Conservation (phyloP, 2,888 invertebrate species). For the Perizoma flavofasciatum region DNA sequence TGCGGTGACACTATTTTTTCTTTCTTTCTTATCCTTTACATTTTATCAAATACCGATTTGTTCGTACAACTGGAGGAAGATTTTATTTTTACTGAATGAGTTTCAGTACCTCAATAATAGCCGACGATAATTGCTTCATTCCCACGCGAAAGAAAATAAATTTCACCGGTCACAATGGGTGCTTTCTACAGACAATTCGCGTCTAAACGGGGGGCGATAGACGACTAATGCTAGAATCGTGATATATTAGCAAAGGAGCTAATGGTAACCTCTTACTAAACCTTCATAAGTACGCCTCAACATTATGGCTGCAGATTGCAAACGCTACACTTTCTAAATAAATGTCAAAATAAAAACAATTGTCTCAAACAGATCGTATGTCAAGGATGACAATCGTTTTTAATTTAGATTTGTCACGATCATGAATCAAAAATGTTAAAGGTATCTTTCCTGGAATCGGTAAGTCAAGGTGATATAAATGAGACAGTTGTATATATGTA, state of each 20-base stretch:
- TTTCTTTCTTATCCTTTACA: constrained; percentile 3
- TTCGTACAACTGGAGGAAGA: too few relatives aligned
- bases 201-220: constrained; percentile 68
- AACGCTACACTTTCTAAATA: constrained; percentile 56
- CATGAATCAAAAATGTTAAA: constrained; percentile 61
- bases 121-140: constrained; percentile 70
- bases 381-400: constrained; percentile 71
- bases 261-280: constrained; percentile 61
- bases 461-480: constrained; percentile 54
- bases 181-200: constrained; percentile 70
- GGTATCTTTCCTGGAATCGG: constrained; percentile 47
- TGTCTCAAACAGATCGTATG: constrained; percentile 70
- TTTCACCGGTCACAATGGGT: constrained; percentile 71
- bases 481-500: constrained; percentile 20
- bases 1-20: neutral
- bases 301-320: constrained; percentile 32
- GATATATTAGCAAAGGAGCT: constrained; percentile 68
- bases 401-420: constrained; percentile 75
- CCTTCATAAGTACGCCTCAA: constrained; percentile 47
- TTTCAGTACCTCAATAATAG: constrained; percentile 61
- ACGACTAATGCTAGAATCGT: constrained; percentile 69
- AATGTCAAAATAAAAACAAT: constrained; percentile 55
- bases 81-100: neutral
- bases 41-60: too few relatives aligned
- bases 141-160: constrained; percentile 70